Evolutionary conservation across 2,797 vertebrate species (phyloP).

Genomic region (Acanthurus tractus): DNA sequence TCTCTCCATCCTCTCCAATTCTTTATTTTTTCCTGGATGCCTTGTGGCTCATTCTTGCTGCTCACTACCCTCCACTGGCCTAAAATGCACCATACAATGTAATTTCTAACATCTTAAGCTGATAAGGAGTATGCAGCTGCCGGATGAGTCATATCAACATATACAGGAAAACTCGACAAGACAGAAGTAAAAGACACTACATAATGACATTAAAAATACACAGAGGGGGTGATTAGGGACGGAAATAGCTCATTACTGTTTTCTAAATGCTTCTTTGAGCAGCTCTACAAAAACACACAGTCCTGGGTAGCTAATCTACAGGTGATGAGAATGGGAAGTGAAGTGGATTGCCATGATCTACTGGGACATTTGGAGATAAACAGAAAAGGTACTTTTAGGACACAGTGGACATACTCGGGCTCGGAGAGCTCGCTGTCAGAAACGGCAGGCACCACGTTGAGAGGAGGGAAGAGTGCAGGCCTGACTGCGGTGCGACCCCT

Average conservation of each 20-base stretch:
- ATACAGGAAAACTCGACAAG: not conserved
- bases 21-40: not conserved
- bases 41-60: not conserved
- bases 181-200: not conserved
- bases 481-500: conserved; percentile 87
- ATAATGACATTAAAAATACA: conserved; percentile 5
- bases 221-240: not conserved
- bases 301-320: not conserved
- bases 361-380: not conserved
- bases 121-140: not conserved
- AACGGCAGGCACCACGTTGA: conserved; percentile 89
- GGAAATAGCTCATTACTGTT: conserved; percentile 1
- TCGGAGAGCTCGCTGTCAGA: conserved; percentile 91
- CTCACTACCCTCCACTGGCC: not conserved
- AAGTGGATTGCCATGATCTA: conserved; percentile 31
- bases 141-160: not conserved
- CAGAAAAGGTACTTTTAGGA: conserved; percentile 20
- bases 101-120: not conserved
- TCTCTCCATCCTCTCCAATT: not conserved
- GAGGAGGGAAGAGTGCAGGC: conserved; percentile 84
- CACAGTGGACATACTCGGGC: conserved; percentile 86
- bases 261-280: conserved; percentile 1
- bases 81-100: not conserved
- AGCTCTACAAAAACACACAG: conserved; percentile 6
- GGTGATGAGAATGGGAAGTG: conserved; percentile 21